Evolutionary conservation across 2,113 vertebrate species (phyloP), one percentile per base, ranked within the genome.

Genomic region (Pogonocichla stellata): DNA sequence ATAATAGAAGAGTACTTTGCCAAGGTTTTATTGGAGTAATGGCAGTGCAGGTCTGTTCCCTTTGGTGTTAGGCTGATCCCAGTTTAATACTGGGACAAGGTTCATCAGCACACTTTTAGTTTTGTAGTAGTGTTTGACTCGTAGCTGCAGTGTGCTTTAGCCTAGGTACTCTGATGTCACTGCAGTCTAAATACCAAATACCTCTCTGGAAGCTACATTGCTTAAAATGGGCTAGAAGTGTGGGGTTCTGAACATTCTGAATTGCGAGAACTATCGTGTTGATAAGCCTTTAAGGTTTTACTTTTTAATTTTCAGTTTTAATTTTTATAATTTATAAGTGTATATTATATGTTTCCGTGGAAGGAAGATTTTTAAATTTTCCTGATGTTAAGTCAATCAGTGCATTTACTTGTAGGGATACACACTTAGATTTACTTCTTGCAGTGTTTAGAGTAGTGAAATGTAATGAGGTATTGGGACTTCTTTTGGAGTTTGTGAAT

Each of bases 361-460:
- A 56, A 48, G 10, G 36, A 80, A 47, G 34, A 8, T 28, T 10
- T 36, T 72, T 8, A 3, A 12, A 5, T 65, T 80, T 88, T 96
- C 8, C 3, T 54, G 33, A 5, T 34, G 34, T 81, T 78, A 54
- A 1, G 2, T 67, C 17, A 61, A 1, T 50, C 0, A 3, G 13
- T 61, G 6, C 26, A 20, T 69, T 64, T 57, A 77, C 19, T 51
- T 69, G 28, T 40, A 23, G 17, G 28, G 62, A 53, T 65, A 28
- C 22, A 15, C n/a, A 45, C 19, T 48, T 77, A 8, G 11, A 64
- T 73, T 74, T 75, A 20, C 10, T 83, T 84, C 45, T 78, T 81
- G 28, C 29, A 53, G 2, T 60, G 23, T 36, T 43, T 40, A 29
- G 18, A 62, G 29, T 54, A 71, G 15, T 45, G 43, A 86, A 86